Evolutionary conservation across 2,797 vertebrate genomes (phyloP), one percentile per base, ranked within the genome.

Genomic region (Characodon lateralis): DNA sequence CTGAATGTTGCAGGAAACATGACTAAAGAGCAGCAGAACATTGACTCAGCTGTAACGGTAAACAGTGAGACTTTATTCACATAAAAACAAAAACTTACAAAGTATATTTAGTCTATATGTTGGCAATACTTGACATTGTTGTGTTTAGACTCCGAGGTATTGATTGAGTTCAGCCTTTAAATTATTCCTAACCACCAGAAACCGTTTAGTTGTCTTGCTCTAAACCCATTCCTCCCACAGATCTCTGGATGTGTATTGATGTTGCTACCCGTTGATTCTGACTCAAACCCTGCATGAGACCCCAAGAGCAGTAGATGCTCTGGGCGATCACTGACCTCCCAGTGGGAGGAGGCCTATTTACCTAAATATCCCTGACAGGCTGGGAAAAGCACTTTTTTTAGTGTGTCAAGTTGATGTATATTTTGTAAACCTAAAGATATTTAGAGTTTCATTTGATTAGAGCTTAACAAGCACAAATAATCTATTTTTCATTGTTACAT

Each of bases 311-410:
- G 74, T 4, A 82, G 82, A 56, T 1, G 2, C 80, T 73, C 51
- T 4, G 1, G 85, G 78, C 28, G 0, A 81, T 68, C 35, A 2
- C 6, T 1, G 46, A 78, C 82, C 79, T 75, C 88, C 81, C 66
- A 56, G 51, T 51, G 72, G 50, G 75, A 78, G 80, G 84, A 88
- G 16, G 80, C 18, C 39, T 65, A 39, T 59, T 53, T 2, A 1
- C 65, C 68, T 84, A 78, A 89, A 78, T 24, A 2, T 65, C 46
- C 79, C 53, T 80, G 90, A 89, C 88, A 90, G 72, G 76, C 51
- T 46, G 3, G 63, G 71, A 81, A 46, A 63, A 69, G 61, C 1
- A 2, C 58, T 70, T 65, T 5, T 18, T 39, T 43, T 73, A 26
- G 22, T 24, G 53, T 22, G 50, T 69, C 20, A 46, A 28, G 51